Conservation (phyloP, 2,888 invertebrate genomes). For the Zygogramma bicolorata region DNA sequence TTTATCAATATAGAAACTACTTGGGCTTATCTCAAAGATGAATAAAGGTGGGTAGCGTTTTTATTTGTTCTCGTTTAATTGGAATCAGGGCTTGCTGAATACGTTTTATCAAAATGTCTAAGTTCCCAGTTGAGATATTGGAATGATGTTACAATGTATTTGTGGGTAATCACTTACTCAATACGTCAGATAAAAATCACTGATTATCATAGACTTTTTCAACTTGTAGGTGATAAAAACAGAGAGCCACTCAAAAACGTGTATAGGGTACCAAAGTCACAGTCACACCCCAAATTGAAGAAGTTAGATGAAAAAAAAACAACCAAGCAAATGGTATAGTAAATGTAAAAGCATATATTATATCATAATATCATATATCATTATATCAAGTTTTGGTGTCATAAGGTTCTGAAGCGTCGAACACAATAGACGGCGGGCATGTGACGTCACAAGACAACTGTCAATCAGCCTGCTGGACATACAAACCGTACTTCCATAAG, state of each 20-base stretch:
- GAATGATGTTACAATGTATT: slow-evolving; percentile 1
- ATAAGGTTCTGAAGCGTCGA: too few species aligned
- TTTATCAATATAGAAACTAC: not conserved
- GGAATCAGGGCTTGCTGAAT: not conserved
- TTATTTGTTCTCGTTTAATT: not conserved
- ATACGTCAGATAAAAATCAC: slow-evolving; percentile 8
- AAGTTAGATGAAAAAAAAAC: too few species aligned
- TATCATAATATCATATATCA: too few species aligned
- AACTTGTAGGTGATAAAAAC: not conserved
- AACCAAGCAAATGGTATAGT: too few species aligned
- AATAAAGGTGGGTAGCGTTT: slow-evolving; percentile 1
- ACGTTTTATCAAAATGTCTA: slow-evolving; percentile 12
- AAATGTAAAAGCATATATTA: too few species aligned
- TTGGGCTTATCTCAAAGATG: not conserved
- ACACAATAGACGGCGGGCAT: too few species aligned
- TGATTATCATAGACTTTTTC: slow-evolving; percentile 3
- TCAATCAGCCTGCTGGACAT: too few species aligned
- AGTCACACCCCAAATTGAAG: not conserved
- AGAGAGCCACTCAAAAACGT: not conserved
- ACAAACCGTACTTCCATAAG: too few species aligned
- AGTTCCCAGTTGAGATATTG: slow-evolving; percentile 12
- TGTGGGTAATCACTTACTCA: slow-evolving; percentile 1
- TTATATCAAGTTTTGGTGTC: too few species aligned
- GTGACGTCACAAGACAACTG: too few species aligned
- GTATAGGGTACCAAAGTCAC: not conserved